A percentile compares a stretch with the other conserved stretches of the same genome.
Evolutionary conservation across 2,797 vertebrate genomes (phyloP).

Genomic region (Sebastes hubbsi): DNA sequence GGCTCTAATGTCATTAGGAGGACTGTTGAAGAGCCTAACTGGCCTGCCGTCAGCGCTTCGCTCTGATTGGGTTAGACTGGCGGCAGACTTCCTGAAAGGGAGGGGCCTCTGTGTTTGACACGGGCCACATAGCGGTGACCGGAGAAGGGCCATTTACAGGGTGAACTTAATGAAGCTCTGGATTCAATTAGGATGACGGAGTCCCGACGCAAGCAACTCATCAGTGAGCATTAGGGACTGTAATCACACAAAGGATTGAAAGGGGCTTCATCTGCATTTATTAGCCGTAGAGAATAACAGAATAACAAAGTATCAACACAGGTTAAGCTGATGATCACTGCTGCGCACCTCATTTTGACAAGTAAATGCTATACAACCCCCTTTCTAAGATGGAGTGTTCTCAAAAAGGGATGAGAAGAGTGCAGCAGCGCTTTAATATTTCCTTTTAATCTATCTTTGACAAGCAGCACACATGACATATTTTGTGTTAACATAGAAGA

Average conservation of each 20-base stretch:
- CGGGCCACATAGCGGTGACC: neutral
- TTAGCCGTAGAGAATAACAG: neutral
- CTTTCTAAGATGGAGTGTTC: neutral
- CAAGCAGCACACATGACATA: slow-evolving; percentile 15
- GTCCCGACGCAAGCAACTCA: slow-evolving; percentile 15
- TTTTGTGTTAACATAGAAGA: slow-evolving; percentile 34
- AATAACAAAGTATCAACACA: neutral
- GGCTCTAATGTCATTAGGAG: slow-evolving; percentile 72
- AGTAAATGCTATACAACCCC: neutral
- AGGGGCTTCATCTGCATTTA: neutral
- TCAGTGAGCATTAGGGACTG: slow-evolving; percentile 10
- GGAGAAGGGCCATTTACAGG: slow-evolving; percentile 25
- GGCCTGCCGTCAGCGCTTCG: slow-evolving; percentile 50
- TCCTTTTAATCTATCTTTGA: slow-evolving; percentile 41
- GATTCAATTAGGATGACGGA: slow-evolving; percentile 43
- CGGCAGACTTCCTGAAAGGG: slow-evolving; percentile 51
- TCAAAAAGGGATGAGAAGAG: neutral
- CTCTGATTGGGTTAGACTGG: slow-evolving; percentile 60
- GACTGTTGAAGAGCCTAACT: slow-evolving; percentile 62
- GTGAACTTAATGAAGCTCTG: slow-evolving; percentile 49
- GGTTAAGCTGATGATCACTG: neutral
- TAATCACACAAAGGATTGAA: slow-evolving; percentile 19
- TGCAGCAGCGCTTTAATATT: slow-evolving; percentile 21
- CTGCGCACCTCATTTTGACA: neutral
- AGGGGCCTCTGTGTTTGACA: slow-evolving; percentile 18